These are phyloP conservation scores for Motacilla alba DNA, from an alignment of 2,113 vertebrate species.

Conservation along the genomic window DNA sequence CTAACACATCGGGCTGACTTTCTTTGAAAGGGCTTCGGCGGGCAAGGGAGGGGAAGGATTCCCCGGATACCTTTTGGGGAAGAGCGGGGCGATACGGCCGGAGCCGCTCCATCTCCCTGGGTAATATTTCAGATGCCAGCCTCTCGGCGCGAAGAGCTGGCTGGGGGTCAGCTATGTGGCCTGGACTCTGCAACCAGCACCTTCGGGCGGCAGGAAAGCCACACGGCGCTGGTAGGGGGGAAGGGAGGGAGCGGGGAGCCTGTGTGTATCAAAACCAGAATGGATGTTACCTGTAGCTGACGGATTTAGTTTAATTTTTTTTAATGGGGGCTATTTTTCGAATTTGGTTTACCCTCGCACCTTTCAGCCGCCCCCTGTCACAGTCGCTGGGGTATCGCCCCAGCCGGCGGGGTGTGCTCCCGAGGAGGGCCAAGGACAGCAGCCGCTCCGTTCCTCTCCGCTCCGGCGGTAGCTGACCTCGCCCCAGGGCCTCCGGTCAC, in stretches of 20 bases:
- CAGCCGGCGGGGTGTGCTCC: no score
- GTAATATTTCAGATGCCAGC: neutral
- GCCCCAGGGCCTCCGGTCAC: neutral
- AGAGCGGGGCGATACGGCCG: neutral
- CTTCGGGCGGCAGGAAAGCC: neutral
- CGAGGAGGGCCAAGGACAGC: neutral
- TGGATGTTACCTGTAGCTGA: neutral
- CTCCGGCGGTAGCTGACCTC: neutral
- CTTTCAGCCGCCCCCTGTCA: neutral
- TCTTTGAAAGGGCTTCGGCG: neutral
- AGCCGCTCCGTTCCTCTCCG: neutral
- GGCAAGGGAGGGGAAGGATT: neutral
- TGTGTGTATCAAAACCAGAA: neutral
- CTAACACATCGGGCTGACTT: neutral
- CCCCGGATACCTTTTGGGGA: neutral
- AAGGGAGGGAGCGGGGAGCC: no score
- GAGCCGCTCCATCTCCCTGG: neutral
- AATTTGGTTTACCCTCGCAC: neutral
- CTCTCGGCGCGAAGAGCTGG: neutral
- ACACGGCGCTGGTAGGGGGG: no score
- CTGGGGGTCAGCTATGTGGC: neutral
- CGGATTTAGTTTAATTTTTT: neutral
- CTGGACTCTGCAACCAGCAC: neutral
- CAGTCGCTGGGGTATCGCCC: neutral
- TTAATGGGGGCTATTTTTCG: rapidly evolving